Evolutionary conservation across 1,140 invertebrate genomes (phyloP), one percentile per base, ranked within the genome.

Genomic region (Solen grandis): DNA sequence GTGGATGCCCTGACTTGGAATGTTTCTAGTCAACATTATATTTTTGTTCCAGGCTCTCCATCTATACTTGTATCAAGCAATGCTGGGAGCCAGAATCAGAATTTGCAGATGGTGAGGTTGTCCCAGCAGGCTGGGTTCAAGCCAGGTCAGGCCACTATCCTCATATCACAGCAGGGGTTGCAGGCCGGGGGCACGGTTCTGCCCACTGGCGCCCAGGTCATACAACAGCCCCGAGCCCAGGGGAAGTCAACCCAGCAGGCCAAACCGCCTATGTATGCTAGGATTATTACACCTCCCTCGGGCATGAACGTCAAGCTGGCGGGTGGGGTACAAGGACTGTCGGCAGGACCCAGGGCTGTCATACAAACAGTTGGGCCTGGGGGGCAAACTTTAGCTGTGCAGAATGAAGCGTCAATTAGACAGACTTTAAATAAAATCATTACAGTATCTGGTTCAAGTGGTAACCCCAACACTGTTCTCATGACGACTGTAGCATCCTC

Each of bases 261-360:
- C 13, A 91, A 91, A 70, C 86, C 84, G 54, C 90, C 90, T 27
- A 86, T 91, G 41, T 91, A 88, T 83, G 90, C 90, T 8, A 75
- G 89, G 8, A 90, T 91, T 54, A 90, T 91, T 41, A 90, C 88
- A 13, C 89, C 89, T 0, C 87, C 88, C 14, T 83, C 86, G 14
- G 87, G 88, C 36, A 82, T 90, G 63, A 78, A 78, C 59, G 54
- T 79, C 10, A 85, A 86, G 57, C 80, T 87, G 79, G 78, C 88
- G 14, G 54, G 52, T 77, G 63, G 62, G 16, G 62, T 68, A 36
- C 52, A 66, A 59, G 46, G 29, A 29, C 35, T 66, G 13, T 16
- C 57, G 27, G 38, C 31, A 16, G 19, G 62, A 19, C 63, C 33
- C 31, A 66, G 65, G 16, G 25, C 62, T 13, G 33, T 79, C n/a